These are phyloP conservation scores for Sycophila sp. DNA, from an alignment of 1,140 invertebrate genomes.

Conservation along the genomic window DNA sequence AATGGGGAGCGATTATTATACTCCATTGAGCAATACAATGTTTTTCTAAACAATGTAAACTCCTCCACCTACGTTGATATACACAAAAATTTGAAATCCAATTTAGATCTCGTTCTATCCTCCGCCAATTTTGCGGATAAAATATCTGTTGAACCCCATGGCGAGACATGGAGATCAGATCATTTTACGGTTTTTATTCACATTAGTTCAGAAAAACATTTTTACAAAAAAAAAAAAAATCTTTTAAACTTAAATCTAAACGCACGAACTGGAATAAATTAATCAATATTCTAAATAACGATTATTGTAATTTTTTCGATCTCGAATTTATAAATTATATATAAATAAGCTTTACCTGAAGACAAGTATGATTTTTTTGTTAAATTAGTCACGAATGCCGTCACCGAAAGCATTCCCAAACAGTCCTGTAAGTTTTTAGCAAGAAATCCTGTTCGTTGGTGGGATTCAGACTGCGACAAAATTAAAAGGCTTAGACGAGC, in stretches of 20 bases:
- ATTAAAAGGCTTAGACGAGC: conserved; percentile 20
- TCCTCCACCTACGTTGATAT: neutral
- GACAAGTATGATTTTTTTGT: conserved; percentile 3
- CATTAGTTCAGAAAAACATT: neutral
- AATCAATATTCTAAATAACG: neutral
- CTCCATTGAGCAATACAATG: neutral
- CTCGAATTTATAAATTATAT: no score
- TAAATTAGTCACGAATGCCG: neutral
- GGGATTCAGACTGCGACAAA: conserved; percentile 32
- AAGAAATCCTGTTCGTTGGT: conserved; percentile 35
- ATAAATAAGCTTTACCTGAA: neutral
- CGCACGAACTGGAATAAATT: conserved; percentile 3
- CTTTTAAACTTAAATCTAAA: neutral
- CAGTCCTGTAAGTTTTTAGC: no score
- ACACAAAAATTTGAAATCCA: neutral
- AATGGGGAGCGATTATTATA: neutral
- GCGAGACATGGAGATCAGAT: neutral
- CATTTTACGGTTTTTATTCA: neutral
- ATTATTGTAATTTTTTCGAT: neutral
- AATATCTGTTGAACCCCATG: neutral
- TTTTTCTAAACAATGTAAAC: neutral
- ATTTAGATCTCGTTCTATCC: conserved; percentile 1
- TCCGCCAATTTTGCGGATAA: neutral
- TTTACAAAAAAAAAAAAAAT: neutral
- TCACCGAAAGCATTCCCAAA: neutral